Conservation (phyloP, 2,113 vertebrate species). For the Psephotus haematonotus region DNA sequence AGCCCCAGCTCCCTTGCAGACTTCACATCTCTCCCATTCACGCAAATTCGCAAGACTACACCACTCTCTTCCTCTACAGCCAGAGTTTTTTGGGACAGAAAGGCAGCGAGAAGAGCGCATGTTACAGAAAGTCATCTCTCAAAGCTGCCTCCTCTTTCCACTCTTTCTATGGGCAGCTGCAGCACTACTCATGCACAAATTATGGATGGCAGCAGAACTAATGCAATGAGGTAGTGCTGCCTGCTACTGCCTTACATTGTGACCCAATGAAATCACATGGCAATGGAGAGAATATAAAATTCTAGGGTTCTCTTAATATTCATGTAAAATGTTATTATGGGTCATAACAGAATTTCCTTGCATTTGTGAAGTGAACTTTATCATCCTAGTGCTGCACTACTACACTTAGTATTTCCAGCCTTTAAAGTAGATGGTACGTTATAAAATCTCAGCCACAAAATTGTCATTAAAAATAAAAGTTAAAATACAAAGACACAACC, state of each 20-base stretch:
- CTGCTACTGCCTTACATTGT: not conserved
- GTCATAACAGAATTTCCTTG: not conserved
- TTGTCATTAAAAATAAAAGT: not conserved
- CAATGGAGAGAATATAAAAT: not conserved
- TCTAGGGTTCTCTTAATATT: not conserved
- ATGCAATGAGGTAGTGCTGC: not conserved
- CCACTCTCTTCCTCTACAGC: not conserved
- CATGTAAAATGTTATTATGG: not conserved
- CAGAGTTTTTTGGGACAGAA: not conserved
- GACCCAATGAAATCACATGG: not conserved
- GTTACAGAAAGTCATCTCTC: not conserved
- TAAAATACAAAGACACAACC: not conserved
- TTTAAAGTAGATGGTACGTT: not conserved
- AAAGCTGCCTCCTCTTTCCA: not conserved
- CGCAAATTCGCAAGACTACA: not conserved
- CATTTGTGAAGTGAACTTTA: not conserved
- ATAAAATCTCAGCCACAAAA: not conserved
- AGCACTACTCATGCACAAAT: not conserved
- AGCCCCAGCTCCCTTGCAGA: not conserved
- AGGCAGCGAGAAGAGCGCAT: not conserved
- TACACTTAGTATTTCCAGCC: not conserved
- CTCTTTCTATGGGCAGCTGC: not conserved
- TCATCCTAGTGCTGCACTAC: not conserved
- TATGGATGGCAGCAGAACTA: not conserved
- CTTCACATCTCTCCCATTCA: not conserved